Percentiles rank a stretch among this genome's conserved stretches.
Evolutionary conservation across 2,797 vertebrate genomes (phyloP).

Genomic region (Limosa lapponica): DNA sequence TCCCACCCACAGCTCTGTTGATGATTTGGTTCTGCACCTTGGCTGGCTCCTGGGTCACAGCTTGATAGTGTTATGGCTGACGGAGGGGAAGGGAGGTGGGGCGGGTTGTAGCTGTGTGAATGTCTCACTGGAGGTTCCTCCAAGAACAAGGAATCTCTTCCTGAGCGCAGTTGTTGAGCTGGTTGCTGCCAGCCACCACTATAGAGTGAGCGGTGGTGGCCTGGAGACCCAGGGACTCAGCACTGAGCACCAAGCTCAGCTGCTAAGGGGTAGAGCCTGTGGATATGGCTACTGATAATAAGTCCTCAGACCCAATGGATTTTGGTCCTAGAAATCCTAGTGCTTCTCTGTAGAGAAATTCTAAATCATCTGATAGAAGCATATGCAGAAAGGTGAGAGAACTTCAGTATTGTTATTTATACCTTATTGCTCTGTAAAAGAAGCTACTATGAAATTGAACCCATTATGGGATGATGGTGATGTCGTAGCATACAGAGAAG

Average conservation of each 20-base stretch:
- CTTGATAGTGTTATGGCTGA: background rate
- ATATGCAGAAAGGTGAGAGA: background rate
- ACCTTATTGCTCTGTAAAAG: background rate
- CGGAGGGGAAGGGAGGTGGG: background rate
- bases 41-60: background rate
- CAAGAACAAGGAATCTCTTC: background rate
- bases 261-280: rapidly evolving
- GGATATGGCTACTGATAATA: too few relatives aligned
- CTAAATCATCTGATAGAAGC: background rate
- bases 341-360: background rate
- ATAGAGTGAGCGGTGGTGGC: background rate
- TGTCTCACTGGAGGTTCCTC: background rate
- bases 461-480: background rate
- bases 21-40: background rate
- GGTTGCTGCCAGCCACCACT: background rate
- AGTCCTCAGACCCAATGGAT: background rate
- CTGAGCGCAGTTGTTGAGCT: background rate
- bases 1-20: background rate
- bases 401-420: background rate
- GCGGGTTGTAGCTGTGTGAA: background rate
- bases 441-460: background rate
- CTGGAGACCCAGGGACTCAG: background rate
- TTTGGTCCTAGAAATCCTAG: background rate
- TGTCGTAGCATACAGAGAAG: background rate
- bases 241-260: background rate